Conservation (phyloP, 2,888 invertebrate genomes). For the Agrochola circellaris region DNA sequence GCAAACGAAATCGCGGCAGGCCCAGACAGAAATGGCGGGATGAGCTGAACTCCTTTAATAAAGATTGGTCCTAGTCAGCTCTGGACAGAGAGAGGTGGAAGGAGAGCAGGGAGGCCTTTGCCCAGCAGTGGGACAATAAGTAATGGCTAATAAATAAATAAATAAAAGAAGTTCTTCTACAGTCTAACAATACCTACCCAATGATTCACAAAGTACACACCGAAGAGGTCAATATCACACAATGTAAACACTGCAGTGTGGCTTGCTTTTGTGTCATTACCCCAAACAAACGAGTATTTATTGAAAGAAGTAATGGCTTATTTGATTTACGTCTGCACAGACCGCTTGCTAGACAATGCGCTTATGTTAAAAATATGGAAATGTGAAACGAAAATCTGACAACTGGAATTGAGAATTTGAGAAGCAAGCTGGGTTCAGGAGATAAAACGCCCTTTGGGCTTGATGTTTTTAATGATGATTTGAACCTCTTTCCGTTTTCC, state of each 20-base stretch:
- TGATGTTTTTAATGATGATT: neutral
- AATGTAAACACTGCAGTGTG: conserved; percentile 39
- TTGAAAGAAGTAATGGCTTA: conserved; percentile 33
- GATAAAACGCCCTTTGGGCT: neutral
- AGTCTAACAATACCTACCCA: conserved; percentile 15
- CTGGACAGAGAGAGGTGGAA: no score
- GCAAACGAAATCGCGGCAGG: no score
- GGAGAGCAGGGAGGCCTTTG: no score
- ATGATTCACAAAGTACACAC: conserved; percentile 41
- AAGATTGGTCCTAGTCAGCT: no score
- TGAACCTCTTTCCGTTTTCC: no score
- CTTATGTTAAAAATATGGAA: neutral
- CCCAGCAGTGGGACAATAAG: no score
- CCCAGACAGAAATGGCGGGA: no score
- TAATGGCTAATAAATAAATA: no score
- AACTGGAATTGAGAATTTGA: neutral
- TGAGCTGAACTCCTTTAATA: no score
- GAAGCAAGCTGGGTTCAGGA: neutral
- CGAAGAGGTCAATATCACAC: conserved; percentile 56
- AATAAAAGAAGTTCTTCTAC: neutral
- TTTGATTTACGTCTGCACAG: conserved; percentile 37
- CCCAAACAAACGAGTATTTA: conserved; percentile 48
- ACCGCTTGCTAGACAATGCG: conserved; percentile 8
- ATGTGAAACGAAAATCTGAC: neutral
- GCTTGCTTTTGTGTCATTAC: conserved; percentile 32